Conservation (phyloP, 2,888 invertebrate genomes). For the Plagiodera versicolora region DNA sequence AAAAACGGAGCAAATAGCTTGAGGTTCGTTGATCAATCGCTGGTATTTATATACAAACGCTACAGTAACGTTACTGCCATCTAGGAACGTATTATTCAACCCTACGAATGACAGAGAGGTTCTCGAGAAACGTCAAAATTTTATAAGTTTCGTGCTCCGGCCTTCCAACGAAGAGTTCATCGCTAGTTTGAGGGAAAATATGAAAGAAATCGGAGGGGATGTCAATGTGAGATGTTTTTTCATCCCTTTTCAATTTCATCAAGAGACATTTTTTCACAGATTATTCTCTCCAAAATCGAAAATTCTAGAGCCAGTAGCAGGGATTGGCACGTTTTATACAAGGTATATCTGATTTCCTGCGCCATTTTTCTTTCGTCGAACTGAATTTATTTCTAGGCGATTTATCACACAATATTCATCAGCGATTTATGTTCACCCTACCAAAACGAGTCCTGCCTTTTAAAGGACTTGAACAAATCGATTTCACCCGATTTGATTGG, state of each 20-base stretch:
- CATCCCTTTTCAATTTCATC: too few relatives aligned
- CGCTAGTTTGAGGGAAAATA: slow-evolving; percentile 63
- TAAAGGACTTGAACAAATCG: slow-evolving; percentile 57
- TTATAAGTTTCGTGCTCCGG: slow-evolving; percentile 68
- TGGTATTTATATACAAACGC: too few relatives aligned
- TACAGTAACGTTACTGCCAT: slow-evolving; percentile 12
- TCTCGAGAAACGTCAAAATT: slow-evolving; percentile 67
- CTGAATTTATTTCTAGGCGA: slow-evolving; percentile 64
- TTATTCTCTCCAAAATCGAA: slow-evolving; percentile 65
- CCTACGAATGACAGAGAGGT: slow-evolving; percentile 67
- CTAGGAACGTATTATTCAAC: slow-evolving; percentile 69
- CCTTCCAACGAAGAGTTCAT: slow-evolving; percentile 65
- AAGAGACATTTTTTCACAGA: slow-evolving; percentile 56
- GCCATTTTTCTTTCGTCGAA: too few relatives aligned
- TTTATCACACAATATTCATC: slow-evolving; percentile 69
- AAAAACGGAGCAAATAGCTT: slow-evolving; percentile 66
- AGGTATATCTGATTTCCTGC: too few relatives aligned
- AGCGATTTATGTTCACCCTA: slow-evolving; percentile 66
- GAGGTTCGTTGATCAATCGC: slow-evolving; percentile 58
- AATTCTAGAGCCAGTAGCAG: slow-evolving; percentile 63
- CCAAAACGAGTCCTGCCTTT: slow-evolving; percentile 56
- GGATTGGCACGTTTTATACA: slow-evolving; percentile 73
- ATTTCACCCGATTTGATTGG: slow-evolving; percentile 59
- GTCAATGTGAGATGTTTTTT: slow-evolving; percentile 49
- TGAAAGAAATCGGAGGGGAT: slow-evolving; percentile 65